A percentile compares a stretch with the other conserved stretches of the same genome.
phyloP scores from a whole-genome alignment of 2,888 invertebrate species.

The Ophraella communa region DNA sequence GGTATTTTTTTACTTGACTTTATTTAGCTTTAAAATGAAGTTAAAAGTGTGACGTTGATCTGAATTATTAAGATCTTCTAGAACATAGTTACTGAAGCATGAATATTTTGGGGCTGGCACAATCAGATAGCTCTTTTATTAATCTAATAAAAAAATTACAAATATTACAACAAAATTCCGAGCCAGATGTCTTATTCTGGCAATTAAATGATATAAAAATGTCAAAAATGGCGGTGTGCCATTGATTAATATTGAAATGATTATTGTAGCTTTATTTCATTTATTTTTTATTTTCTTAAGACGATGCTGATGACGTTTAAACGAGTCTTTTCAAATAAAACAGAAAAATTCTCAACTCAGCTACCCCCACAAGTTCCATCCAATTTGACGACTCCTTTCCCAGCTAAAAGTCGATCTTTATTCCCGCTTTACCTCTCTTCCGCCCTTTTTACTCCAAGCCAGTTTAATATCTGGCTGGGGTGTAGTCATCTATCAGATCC shows the following conservation, averaged over 20 bases:
- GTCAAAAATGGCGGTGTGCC: too few species aligned
- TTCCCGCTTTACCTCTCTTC: not conserved
- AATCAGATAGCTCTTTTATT: too few species aligned
- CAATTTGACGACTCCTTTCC: constrained; percentile 15
- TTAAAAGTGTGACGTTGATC: too few species aligned
- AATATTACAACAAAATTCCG: too few species aligned
- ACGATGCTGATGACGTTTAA: not conserved
- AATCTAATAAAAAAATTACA: too few species aligned
- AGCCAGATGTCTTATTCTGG: too few species aligned
- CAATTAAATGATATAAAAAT: too few species aligned
- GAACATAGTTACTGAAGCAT: too few species aligned
- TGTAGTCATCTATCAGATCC: constrained; percentile 65
- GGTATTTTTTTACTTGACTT: too few species aligned
- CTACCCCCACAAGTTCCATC: constrained; percentile 15
- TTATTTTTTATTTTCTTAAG: not conserved
- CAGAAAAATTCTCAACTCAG: not conserved
- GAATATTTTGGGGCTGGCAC: too few species aligned
- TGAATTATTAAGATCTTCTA: too few species aligned
- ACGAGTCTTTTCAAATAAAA: not conserved
- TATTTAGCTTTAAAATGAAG: too few species aligned
- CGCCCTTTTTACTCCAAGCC: constrained; percentile 25
- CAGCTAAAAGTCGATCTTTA: constrained; percentile 24
- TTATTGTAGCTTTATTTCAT: not conserved
- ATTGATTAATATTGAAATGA: not conserved
- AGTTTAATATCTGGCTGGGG: constrained; percentile 64